Base-by-base conservation (phyloP, 1,140 invertebrate species). In the Glossosoma conforme region DNA sequence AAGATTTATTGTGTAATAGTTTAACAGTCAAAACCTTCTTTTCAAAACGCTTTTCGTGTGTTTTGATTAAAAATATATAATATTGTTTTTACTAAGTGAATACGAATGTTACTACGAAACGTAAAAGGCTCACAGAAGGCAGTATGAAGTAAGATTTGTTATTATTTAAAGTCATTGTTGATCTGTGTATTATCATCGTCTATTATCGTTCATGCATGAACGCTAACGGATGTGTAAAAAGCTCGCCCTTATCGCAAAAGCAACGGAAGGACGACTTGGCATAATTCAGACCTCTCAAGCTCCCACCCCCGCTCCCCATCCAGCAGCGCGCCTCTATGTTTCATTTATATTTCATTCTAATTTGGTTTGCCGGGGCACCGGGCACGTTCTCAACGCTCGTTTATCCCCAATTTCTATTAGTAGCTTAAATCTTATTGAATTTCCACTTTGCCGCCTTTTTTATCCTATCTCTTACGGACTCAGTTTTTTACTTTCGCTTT, bases 361-460 rank as follows among this genome's bases (percentile, higher is more conserved):
- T 52, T 57, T 50, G 15, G 55, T 53, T 53, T 52, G 32, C 37
- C 41, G 45, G 45, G 50, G 49, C 32, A 53, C 20, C 41, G 55
- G 46, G 50, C 55, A 57, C 55, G 55, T 57, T 36, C 44, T 8
- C 45, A 33, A 10, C 36, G 49, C 49, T 47, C 55, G 50, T 57
- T 57, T 53, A 53, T 57, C 50, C 55, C 46, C 46, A 57, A 57
- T 57, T 57, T 57, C 49, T 57, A 57, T 57, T 52, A 57, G 50
- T 57, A 57, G 45, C 50, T 50, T 57, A 57, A 57, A 57, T 57
- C 41, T 57, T 57, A 57, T 57, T 57, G 55, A 53, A 52, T 57
- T 57, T 57, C 50, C 55, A 52, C 55, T 57, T 57, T 57, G 42
- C 50, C 55, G 50, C 55, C 50, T 56, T 47, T 44, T 35, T 42